Evolutionary conservation across 1,140 invertebrate genomes (phyloP).

Genomic region (Conus ventricosus): DNA sequence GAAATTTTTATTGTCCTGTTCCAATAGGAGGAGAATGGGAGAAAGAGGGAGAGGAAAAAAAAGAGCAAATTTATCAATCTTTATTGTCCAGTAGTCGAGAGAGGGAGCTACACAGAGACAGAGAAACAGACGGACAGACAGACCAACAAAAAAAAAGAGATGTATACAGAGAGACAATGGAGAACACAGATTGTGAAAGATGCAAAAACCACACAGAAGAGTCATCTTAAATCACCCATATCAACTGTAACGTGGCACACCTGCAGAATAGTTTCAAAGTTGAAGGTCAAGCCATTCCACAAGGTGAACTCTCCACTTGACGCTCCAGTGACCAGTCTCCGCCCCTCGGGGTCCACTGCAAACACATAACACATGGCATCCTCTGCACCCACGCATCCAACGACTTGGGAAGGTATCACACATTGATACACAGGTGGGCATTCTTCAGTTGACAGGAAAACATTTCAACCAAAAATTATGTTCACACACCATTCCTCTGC

Average conservation of each 20-base stretch:
- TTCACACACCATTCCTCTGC: too few species aligned
- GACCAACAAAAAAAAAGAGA: too few species aligned
- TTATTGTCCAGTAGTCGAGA: background rate
- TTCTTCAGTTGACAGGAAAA: too few species aligned
- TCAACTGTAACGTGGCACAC: slow-evolving; percentile 75
- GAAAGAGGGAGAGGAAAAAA: background rate
- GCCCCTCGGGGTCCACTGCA: slow-evolving; percentile 96
- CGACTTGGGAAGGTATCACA: too few species aligned
- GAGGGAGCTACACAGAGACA: background rate
- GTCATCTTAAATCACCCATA: too few species aligned
- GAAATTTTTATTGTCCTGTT: too few species aligned
- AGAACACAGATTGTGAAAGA: too few species aligned
- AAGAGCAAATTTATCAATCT: too few species aligned
- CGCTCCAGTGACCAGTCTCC: slow-evolving; percentile 97
- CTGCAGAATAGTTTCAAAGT: slow-evolving; percentile 99
- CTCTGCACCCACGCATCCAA: background rate
- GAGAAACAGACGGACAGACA: background rate
- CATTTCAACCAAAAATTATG: too few species aligned
- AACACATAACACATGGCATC: slow-evolving; percentile 30
- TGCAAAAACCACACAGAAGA: too few species aligned
- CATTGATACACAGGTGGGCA: too few species aligned
- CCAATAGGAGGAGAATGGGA: background rate
- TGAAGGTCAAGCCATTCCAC: slow-evolving; percentile 99
- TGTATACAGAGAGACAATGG: too few species aligned
- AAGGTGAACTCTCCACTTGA: slow-evolving; percentile 99